phyloP scores from a whole-genome alignment of 2,797 vertebrate genomes.

The Chelonia mydas region DNA sequence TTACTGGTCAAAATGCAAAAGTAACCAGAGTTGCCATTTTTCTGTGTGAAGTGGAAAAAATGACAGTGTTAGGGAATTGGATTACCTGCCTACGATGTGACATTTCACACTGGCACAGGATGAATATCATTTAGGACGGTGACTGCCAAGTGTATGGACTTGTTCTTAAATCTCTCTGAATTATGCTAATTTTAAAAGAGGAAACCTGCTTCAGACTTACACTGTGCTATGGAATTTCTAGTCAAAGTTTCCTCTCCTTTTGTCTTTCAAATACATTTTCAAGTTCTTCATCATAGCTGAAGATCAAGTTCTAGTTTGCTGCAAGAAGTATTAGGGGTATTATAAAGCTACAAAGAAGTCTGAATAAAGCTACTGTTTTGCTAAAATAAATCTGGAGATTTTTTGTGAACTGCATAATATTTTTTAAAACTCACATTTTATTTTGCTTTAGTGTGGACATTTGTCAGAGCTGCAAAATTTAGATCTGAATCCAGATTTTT shows the following conservation, averaged over 20 bases:
- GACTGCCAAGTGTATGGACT: constrained; percentile 34
- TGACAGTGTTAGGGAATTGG: background rate
- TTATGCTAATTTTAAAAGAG: constrained; percentile 68
- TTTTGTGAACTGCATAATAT: constrained; percentile 37
- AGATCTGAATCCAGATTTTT: background rate
- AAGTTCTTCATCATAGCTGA: background rate
- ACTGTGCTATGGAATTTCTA: constrained; percentile 39
- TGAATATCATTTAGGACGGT: constrained; percentile 11
- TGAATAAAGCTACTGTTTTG: constrained; percentile 32
- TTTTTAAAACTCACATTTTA: constrained; percentile 33
- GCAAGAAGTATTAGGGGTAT: constrained; percentile 60
- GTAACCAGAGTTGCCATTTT: constrained; percentile 59
- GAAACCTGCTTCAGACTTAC: constrained; percentile 51
- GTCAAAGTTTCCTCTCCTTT: constrained; percentile 56
- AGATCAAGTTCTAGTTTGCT: constrained; percentile 50
- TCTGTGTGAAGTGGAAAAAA: constrained; percentile 42
- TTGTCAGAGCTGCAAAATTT: constrained; percentile 1
- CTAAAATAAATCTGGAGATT: constrained; percentile 61
- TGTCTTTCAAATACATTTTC: constrained; percentile 21
- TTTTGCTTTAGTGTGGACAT: background rate
- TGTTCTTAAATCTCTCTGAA: constrained; percentile 50
- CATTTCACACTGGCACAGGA: constrained; percentile 46
- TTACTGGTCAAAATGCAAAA: constrained; percentile 65
- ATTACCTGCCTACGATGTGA: constrained; percentile 30
- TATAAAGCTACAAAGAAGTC: constrained; percentile 56